Evolutionary conservation across 2,797 vertebrate genomes (phyloP).

Genomic region (Nannoperca obscura): DNA sequence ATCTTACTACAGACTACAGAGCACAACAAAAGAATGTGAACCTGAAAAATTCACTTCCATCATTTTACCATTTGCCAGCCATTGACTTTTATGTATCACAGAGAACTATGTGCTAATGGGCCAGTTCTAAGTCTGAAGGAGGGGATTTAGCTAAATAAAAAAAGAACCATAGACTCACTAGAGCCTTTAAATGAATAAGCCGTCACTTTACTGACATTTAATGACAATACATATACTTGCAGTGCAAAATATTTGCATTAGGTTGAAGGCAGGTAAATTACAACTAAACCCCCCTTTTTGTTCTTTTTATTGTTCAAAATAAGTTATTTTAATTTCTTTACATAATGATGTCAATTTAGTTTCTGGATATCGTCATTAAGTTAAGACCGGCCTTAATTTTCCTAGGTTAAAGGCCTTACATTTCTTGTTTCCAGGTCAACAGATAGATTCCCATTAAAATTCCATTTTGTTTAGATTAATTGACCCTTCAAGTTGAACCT

Average conservation of each 20-base stretch:
- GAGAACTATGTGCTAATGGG: background rate
- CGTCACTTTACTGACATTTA: no score
- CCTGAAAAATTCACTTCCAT: slow-evolving; percentile 6
- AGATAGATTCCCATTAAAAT: no score
- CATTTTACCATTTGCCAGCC: slow-evolving; percentile 18
- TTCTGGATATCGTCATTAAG: background rate
- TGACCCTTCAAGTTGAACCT: no score
- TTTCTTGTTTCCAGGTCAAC: no score
- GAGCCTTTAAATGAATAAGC: background rate
- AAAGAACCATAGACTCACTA: background rate
- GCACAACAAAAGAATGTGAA: slow-evolving; percentile 22
- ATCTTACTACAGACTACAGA: slow-evolving; percentile 20
- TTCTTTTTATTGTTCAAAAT: background rate
- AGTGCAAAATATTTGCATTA: no score
- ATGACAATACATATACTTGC: background rate
- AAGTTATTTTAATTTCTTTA: background rate
- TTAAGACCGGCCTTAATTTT: background rate
- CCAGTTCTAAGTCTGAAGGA: background rate
- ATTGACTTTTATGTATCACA: background rate
- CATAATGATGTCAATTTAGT: background rate
- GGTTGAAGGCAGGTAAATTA: background rate
- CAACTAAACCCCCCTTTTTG: background rate
- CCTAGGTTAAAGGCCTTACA: background rate
- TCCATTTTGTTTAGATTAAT: no score
- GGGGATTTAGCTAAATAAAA: background rate